Percentiles rank a stretch among this genome's conserved stretches.
These are phyloP conservation scores for Drosophila melanosoma DNA, from an alignment of 2,888 invertebrate genomes.

Conservation along the genomic window DNA sequence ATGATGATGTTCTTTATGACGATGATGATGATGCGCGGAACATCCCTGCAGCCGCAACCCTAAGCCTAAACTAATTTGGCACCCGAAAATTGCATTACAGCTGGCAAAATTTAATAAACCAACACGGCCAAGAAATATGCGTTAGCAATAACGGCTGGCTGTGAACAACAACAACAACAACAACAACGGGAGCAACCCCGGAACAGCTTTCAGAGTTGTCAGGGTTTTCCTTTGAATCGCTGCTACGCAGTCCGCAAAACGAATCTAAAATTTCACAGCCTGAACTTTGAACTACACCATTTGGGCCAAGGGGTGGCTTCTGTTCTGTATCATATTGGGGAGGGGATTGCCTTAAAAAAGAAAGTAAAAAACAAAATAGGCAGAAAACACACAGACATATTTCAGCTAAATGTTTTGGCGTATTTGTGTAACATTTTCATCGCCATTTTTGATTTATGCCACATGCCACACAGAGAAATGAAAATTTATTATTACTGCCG, in stretches of 20 bases:
- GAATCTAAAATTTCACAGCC: slow-evolving; percentile 56
- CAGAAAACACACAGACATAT: slow-evolving; percentile 32
- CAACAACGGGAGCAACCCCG: slow-evolving; percentile 26
- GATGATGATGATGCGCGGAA: slow-evolving; percentile 41
- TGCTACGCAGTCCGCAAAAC: slow-evolving; percentile 37
- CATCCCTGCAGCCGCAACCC: slow-evolving; percentile 70
- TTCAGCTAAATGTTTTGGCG: slow-evolving; percentile 67
- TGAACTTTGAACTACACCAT: slow-evolving; percentile 37
- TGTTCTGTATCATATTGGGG: slow-evolving; percentile 14
- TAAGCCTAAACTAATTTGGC: slow-evolving; percentile 72
- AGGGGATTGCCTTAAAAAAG: slow-evolving; percentile 34
- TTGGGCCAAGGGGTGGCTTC: slow-evolving; percentile 35
- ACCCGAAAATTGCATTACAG: slow-evolving; percentile 78
- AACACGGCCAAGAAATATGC: slow-evolving; percentile 26
- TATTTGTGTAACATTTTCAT: slow-evolving; percentile 73
- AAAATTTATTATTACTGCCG: slow-evolving; percentile 63
- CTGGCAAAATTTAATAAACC: slow-evolving; percentile 74
- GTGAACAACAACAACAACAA: slow-evolving; percentile 20
- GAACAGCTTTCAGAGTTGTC: slow-evolving; percentile 43
- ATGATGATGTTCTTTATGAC: slow-evolving; percentile 31
- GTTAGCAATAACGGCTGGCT: slow-evolving; percentile 40
- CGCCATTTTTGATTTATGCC: slow-evolving; percentile 78
- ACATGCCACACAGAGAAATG: slow-evolving; percentile 53
- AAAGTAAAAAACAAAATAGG: slow-evolving; percentile 9
- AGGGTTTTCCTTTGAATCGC: slow-evolving; percentile 11